Base-by-base conservation (phyloP, 2,797 vertebrate species). In the Sarcoramphus papa region DNA sequence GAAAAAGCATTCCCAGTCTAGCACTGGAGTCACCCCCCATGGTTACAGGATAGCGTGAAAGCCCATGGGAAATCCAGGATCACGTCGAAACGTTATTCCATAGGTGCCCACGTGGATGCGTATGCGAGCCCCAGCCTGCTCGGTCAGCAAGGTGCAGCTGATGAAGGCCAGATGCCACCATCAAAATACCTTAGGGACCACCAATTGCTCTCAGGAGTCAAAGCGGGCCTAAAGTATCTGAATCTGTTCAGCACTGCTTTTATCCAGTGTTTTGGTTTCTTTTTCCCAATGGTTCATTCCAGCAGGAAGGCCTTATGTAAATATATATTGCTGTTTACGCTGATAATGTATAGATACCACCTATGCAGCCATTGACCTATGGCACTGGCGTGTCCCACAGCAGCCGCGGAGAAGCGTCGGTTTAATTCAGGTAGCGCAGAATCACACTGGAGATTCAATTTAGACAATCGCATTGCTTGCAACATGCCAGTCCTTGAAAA, bases 361-460 rank as follows among this genome's bases (percentile, higher is more conserved):
- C 53, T 50, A 5, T 10, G 41, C 43, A 65, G 59, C 76, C 77
- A 7, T 4, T 51, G 41, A n/a, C 41, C 75, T 31, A 1, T 0
- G 2, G 76, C 59, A 41, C 18, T 15, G 2, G 25, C 0, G 0
- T 7, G 40, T 54, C 43, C 87, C 53, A 17, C 43, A 43, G 73
- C 91, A 79, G 25, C n/a, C 4, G 0, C 0, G 0, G 41, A 65
- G 72, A 41, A 40, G 24, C 20, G 3, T 0, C 7, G 3, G 9
- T 53, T 82, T 45, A 37, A 60, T 33, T 56, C 11, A 33, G n/a
- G 41, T 33, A 47, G 47, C 4, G 10, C 47, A 63, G 47, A 53
- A 45, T 59, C 69, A 8, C 27, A 15, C 28, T 3, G 0, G 51
- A 56, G n/a, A 30, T 6, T 74, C 3, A 6, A 3, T 33, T 54